Evolutionary conservation across 1,140 invertebrate species (phyloP).

Genomic region (Psilanteris sp.): DNA sequence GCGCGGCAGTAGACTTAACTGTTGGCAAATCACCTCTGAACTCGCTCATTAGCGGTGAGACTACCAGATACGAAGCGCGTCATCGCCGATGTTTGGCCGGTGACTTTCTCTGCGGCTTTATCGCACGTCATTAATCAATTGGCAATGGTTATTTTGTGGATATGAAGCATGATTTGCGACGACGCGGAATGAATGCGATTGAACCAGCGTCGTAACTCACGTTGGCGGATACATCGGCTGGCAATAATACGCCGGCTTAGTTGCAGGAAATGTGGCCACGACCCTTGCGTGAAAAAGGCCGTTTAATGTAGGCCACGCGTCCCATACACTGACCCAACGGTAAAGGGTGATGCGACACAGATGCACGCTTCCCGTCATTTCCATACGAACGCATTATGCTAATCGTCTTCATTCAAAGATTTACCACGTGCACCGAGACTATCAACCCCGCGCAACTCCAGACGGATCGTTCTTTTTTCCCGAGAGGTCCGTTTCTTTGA

Average conservation of each 20-base stretch:
- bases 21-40: constrained; percentile 47
- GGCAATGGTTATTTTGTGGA: constrained; percentile 63
- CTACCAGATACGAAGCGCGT: constrained; percentile 35
- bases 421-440: constrained; percentile 40
- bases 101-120: constrained; percentile 61
- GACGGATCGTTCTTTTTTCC: constrained; percentile 31
- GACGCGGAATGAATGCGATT: constrained; percentile 55
- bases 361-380: constrained; percentile 33
- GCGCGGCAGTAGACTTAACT: constrained; percentile 10
- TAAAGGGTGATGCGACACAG: constrained; percentile 14
- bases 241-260: constrained; percentile 51
- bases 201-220: constrained; percentile 33
- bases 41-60: constrained; percentile 42
- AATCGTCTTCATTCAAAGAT: constrained; percentile 54
- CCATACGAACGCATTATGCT: constrained; percentile 59
- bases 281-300: constrained; percentile 24
- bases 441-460: constrained; percentile 21
- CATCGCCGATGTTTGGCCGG: constrained; percentile 37
- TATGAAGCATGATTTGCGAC: constrained; percentile 51
- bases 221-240: constrained; percentile 7
- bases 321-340: constrained; percentile 10
- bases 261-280: constrained; percentile 6
- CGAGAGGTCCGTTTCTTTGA: constrained; percentile 20
- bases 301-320: constrained; percentile 63
- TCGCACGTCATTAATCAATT: constrained; percentile 65